A percentile compares a stretch with the other conserved stretches of the same genome.
Conservation (phyloP, 2,888 invertebrate genomes). For the Fragum whitleyi region DNA sequence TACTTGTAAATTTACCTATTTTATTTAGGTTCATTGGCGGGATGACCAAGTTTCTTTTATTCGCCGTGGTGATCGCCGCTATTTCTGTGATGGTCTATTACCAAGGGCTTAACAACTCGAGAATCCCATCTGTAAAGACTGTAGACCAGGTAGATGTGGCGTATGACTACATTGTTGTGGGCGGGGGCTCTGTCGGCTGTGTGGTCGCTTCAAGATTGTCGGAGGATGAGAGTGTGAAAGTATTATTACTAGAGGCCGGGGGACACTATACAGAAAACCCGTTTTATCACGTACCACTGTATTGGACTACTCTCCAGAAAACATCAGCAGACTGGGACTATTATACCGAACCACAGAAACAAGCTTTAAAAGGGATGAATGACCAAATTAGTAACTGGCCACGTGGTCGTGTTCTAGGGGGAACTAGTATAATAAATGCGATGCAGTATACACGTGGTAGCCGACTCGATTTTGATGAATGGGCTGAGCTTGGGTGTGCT, state of each 20-base stretch:
- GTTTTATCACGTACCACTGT: slow-evolving; percentile 85
- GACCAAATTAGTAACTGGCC: slow-evolving; percentile 23
- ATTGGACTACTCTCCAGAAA: slow-evolving; percentile 82
- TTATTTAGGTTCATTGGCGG: neutral
- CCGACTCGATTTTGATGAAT: slow-evolving; percentile 34
- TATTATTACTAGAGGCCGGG: slow-evolving; percentile 85
- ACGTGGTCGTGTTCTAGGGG: slow-evolving; percentile 34
- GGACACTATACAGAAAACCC: slow-evolving; percentile 83
- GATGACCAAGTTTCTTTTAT: neutral
- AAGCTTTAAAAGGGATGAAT: slow-evolving; percentile 53
- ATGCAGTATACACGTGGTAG: slow-evolving; percentile 40
- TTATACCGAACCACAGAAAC: slow-evolving; percentile 84
- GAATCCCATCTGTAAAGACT: neutral
- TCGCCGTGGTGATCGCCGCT: neutral
- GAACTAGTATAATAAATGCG: slow-evolving; percentile 25
- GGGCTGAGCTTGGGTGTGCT: slow-evolving; percentile 24
- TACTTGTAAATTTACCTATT: neutral
- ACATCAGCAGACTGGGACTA: slow-evolving; percentile 83
- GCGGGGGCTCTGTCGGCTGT: slow-evolving; percentile 86
- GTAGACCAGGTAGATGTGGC: neutral
- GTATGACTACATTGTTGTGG: slow-evolving; percentile 74
- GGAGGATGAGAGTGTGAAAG: slow-evolving; percentile 60
- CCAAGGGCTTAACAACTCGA: neutral
- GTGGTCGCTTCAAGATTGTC: slow-evolving; percentile 85
- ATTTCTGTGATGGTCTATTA: neutral